Evolutionary conservation across 2,888 invertebrate species (phyloP).

Genomic region (Cremastinae sp.): DNA sequence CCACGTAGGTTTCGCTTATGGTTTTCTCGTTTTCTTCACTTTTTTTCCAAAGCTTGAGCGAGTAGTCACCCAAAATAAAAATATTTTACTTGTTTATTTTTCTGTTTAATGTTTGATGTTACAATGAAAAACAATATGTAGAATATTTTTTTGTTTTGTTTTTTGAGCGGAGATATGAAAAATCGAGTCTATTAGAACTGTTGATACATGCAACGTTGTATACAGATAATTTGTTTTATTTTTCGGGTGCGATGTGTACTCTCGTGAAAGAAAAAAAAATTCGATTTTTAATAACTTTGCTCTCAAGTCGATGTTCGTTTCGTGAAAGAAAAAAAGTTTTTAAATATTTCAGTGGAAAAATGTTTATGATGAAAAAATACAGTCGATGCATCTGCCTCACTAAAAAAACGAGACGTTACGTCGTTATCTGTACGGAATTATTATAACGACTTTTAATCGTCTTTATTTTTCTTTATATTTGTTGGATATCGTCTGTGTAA

Average conservation of each 20-base stretch:
- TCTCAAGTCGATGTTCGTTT: conserved; percentile 34
- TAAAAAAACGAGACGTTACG: conserved; percentile 33
- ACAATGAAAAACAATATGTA: neutral
- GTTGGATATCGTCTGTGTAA: conserved; percentile 6
- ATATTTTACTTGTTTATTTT: neutral
- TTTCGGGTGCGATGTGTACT: neutral
- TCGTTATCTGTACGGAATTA: conserved; percentile 38
- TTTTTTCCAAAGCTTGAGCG: conserved; percentile 28
- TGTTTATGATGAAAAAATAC: conserved; percentile 23
- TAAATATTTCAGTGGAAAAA: neutral
- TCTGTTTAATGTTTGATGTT: neutral
- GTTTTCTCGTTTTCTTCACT: conserved; percentile 52
- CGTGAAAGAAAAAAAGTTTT: neutral
- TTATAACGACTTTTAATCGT: neutral
- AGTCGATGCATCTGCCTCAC: conserved; percentile 60
- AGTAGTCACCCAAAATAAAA: conserved; percentile 10
- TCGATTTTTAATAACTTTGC: neutral
- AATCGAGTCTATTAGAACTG: neutral
- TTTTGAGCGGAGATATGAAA: conserved; percentile 4
- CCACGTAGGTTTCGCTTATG: conserved; percentile 53
- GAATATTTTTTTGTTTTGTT: neutral
- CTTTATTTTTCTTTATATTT: neutral
- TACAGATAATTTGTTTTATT: neutral
- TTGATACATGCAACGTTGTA: neutral
- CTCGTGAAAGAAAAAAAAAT: neutral